These are phyloP conservation scores for Pogonophryne albipinna DNA, from an alignment of 2,797 vertebrate genomes.

Conservation along the genomic window DNA sequence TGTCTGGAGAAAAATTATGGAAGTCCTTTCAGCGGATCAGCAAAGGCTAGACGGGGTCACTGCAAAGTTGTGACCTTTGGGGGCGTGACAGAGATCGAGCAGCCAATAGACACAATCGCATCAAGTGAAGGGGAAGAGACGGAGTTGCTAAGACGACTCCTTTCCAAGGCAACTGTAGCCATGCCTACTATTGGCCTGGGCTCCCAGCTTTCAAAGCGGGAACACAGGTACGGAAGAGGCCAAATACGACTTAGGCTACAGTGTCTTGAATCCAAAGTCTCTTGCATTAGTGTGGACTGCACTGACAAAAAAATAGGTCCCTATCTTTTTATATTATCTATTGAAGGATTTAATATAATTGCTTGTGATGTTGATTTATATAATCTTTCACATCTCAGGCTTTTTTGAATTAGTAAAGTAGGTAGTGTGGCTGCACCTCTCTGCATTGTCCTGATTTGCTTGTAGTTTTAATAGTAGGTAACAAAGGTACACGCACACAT, in stretches of 20 bases:
- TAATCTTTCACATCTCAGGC: constrained; percentile 15
- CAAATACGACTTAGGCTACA: constrained; percentile 37
- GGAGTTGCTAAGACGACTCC: constrained; percentile 81
- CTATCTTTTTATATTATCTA: constrained; percentile 26
- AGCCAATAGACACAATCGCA: constrained; percentile 85
- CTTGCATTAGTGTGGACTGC: constrained; percentile 45
- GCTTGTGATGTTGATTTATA: constrained; percentile 28
- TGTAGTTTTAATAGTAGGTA: constrained; percentile 40
- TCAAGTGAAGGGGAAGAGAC: constrained; percentile 81
- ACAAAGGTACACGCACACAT: constrained; percentile 19
- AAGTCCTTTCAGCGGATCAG: constrained; percentile 78
- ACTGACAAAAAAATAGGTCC: background rate
- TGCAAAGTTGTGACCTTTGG: constrained; percentile 93
- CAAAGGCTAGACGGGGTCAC: constrained; percentile 85
- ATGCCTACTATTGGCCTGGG: constrained; percentile 83
- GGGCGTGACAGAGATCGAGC: constrained; percentile 94
- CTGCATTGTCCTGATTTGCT: constrained; percentile 54
- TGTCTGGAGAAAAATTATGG: constrained; percentile 85
- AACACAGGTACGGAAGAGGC: constrained; percentile 82
- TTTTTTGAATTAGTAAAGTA: constrained; percentile 44
- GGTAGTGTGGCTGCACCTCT: constrained; percentile 34
- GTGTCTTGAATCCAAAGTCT: constrained; percentile 41
- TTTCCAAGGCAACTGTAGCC: constrained; percentile 82
- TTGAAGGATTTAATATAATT: constrained; percentile 1
- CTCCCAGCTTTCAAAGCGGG: constrained; percentile 83